Percentiles rank a stretch among this genome's conserved stretches.
These are phyloP conservation scores for Plecturocebus donacophilus DNA, from an alignment of 2,113 vertebrate species.

Conservation along the genomic window DNA sequence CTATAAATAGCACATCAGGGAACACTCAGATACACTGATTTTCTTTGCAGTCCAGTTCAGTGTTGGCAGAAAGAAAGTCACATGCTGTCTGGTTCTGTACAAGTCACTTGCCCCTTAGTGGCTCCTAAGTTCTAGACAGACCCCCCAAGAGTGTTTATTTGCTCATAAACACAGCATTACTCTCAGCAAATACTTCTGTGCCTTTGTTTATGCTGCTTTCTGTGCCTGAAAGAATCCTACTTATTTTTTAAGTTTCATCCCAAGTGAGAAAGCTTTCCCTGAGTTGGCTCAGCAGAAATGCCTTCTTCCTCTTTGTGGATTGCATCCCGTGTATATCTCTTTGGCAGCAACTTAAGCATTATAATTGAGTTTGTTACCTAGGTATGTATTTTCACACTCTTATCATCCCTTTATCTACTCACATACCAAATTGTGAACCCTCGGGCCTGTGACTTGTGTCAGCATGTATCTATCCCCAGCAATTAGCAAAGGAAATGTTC, in stretches of 20 bases:
- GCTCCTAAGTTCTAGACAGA: not conserved
- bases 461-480: not conserved
- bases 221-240: not conserved
- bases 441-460: not conserved
- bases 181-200: not conserved
- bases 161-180: not conserved
- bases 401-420: not conserved
- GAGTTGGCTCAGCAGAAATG: not conserved
- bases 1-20: slow-evolving; percentile 63
- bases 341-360: not conserved
- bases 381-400: no score
- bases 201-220: not conserved
- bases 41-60: not conserved
- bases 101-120: not conserved
- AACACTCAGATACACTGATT: slow-evolving; percentile 33
- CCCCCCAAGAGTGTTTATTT: not conserved
- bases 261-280: not conserved
- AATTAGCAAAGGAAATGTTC: not conserved
- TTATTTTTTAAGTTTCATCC: not conserved
- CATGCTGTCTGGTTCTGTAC: not conserved
- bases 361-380: not conserved
- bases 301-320: not conserved
- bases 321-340: not conserved
- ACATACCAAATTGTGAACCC: not conserved
- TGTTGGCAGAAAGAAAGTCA: slow-evolving; percentile 48